phyloP scores from a whole-genome alignment of 2,888 invertebrate genomes.

The Pseudococcus longispinus region DNA sequence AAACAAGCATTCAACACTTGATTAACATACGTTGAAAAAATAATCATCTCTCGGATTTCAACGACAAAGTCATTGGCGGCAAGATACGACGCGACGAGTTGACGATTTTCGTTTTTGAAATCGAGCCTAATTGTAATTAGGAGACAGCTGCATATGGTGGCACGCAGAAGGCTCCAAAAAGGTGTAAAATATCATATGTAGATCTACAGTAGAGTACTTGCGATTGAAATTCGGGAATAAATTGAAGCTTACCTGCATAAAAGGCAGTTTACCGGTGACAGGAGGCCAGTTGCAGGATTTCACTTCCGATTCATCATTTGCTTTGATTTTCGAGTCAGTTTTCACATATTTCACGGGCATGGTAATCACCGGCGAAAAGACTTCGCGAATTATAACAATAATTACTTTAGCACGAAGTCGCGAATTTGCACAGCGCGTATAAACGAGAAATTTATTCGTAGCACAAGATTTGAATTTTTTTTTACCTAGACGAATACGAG shows the following conservation, averaged over 20 bases:
- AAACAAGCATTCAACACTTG: neutral
- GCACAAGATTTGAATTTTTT: neutral
- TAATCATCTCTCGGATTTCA: neutral
- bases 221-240: neutral
- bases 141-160: neutral
- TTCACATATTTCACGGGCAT: conserved; percentile 34
- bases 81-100: no score
- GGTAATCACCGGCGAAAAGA: neutral
- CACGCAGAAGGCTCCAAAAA: neutral
- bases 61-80: neutral
- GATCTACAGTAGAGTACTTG: no score
- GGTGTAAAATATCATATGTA: neutral
- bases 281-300: neutral
- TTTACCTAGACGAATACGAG: neutral
- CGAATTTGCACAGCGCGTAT: neutral
- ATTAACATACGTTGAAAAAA: neutral
- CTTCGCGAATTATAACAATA: neutral
- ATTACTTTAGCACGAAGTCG: neutral
- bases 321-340: neutral
- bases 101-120: neutral
- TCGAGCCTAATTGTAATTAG: neutral
- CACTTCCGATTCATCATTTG: neutral
- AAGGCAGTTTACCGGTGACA: neutral
- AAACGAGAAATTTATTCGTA: neutral
- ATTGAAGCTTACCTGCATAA: conserved; percentile 28